Percentiles rank a stretch among this genome's conserved stretches.
Evolutionary conservation across 2,113 vertebrate genomes (phyloP).

Genomic region (Peromyscus californicus): DNA sequence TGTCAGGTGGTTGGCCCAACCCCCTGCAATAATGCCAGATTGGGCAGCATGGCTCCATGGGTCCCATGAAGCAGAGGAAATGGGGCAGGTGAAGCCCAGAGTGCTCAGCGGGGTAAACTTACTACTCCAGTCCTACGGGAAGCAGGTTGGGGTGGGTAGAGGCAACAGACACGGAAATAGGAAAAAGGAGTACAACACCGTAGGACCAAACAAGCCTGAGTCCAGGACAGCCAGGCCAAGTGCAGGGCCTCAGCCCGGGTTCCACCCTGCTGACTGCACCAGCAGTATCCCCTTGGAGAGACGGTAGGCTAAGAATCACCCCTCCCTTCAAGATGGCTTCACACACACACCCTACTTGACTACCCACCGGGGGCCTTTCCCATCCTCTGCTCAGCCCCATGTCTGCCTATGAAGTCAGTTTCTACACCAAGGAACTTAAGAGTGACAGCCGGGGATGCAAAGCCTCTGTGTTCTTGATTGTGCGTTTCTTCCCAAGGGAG

Average conservation of each 20-base stretch:
- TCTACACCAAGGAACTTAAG: not conserved
- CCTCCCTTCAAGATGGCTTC: no score
- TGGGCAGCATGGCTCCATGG: not conserved
- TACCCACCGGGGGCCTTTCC: accelerated
- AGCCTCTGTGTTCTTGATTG: not conserved
- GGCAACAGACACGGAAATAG: not conserved
- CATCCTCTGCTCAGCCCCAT: accelerated
- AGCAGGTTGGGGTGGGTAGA: not conserved
- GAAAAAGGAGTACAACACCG: not conserved
- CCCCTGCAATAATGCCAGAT: no score
- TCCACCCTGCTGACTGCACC: accelerated
- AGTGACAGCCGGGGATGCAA: not conserved
- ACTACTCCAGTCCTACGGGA: accelerated
- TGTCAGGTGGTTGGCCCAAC: no score
- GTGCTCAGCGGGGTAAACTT: not conserved
- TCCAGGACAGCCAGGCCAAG: no score
- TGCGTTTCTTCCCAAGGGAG: not conserved
- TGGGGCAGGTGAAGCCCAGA: accelerated
- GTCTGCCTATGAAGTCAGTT: not conserved
- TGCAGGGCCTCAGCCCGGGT: not conserved
- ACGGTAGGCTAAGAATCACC: accelerated
- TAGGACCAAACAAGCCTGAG: not conserved
- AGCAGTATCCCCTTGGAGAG: accelerated
- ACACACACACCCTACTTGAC: not conserved
- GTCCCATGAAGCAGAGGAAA: not conserved